Evolutionary conservation across 2,113 vertebrate genomes (phyloP).

Genomic region (Paradisaea rubra): DNA sequence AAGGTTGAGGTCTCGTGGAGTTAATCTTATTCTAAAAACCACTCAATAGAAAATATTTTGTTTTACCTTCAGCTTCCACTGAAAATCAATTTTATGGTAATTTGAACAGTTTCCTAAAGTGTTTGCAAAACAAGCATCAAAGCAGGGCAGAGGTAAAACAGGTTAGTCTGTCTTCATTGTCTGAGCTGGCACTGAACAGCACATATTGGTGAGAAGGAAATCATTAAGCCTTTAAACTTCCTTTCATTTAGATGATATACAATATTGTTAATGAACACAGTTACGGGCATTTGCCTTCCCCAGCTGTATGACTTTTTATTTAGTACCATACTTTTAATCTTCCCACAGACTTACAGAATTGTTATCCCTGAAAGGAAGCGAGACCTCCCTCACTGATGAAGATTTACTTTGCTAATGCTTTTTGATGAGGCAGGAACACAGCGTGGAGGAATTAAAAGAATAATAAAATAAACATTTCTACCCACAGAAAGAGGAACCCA

Average conservation of each 20-base stretch:
- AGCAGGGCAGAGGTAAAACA: constrained; percentile 15
- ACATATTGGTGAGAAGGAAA: not conserved
- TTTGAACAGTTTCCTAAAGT: constrained; percentile 22
- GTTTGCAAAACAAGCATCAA: constrained; percentile 35
- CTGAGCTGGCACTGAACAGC: not conserved
- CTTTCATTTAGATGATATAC: constrained; percentile 34
- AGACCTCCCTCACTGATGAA: constrained; percentile 19
- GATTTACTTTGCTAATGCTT: constrained; percentile 41
- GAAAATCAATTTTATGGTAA: constrained; percentile 50
- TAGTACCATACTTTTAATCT: constrained; percentile 19
- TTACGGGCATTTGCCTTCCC: not conserved
- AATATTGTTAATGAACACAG: constrained; percentile 33
- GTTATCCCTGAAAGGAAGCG: constrained; percentile 18
- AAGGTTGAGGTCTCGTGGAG: constrained; percentile 40
- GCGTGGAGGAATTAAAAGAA: not conserved
- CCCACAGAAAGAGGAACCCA: constrained; percentile 1
- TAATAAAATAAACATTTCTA: constrained; percentile 42
- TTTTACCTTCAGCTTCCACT: not conserved
- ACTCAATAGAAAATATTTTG: constrained; percentile 7
- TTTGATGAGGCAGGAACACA: constrained; percentile 7
- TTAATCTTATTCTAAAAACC: constrained; percentile 50
- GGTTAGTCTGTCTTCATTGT: not conserved
- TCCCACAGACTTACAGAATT: constrained; percentile 43
- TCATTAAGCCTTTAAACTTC: constrained; percentile 32
- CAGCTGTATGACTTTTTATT: constrained; percentile 39